These are phyloP conservation scores for Drosophila azteca DNA, from an alignment of 1,140 invertebrate genomes.

Conservation along the genomic window DNA sequence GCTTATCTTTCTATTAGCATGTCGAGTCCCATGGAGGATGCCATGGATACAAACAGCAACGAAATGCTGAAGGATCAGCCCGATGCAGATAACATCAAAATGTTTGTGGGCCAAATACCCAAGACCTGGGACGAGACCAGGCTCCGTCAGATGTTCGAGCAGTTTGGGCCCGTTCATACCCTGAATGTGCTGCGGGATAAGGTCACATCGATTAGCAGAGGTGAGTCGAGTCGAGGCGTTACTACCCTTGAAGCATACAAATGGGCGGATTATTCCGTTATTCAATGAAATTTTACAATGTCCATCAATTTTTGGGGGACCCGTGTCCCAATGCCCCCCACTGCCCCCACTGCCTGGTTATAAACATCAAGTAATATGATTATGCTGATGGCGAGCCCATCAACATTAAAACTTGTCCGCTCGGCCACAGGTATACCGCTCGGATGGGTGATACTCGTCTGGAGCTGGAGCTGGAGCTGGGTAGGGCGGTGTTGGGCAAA, in stretches of 20 bases:
- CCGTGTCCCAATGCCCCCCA: too few relatives aligned
- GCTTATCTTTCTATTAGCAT: slow-evolving; percentile 28
- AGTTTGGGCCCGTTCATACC: slow-evolving; percentile 97
- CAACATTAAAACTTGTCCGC: slow-evolving; percentile 57
- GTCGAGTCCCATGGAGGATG: slow-evolving; percentile 28
- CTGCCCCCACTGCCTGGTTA: background rate
- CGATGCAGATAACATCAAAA: slow-evolving; percentile 99
- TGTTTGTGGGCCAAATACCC: slow-evolving; percentile 99
- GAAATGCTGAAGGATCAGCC: slow-evolving; percentile 87
- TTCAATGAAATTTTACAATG: slow-evolving; percentile 77
- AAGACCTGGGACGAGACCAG: slow-evolving; percentile 98
- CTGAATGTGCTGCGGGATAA: slow-evolving; percentile 99
- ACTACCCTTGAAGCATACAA: slow-evolving; percentile 55
- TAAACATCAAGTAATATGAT: slow-evolving; percentile 75
- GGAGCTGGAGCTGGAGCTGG: too few relatives aligned
- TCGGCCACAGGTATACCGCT: slow-evolving; percentile 38
- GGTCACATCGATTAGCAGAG: slow-evolving; percentile 97
- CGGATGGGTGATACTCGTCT: too few relatives aligned
- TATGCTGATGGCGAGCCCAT: slow-evolving; percentile 61
- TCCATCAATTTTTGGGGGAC: slow-evolving; percentile 46
- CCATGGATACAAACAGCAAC: slow-evolving; percentile 33
- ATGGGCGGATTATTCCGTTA: slow-evolving; percentile 54
- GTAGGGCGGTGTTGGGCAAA: slow-evolving; percentile 11
- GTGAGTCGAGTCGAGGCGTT: slow-evolving; percentile 86
- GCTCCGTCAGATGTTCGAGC: slow-evolving; percentile 96